phyloP scores from a whole-genome alignment of 2,888 invertebrate genomes.

The Drosophila meridionalis region DNA sequence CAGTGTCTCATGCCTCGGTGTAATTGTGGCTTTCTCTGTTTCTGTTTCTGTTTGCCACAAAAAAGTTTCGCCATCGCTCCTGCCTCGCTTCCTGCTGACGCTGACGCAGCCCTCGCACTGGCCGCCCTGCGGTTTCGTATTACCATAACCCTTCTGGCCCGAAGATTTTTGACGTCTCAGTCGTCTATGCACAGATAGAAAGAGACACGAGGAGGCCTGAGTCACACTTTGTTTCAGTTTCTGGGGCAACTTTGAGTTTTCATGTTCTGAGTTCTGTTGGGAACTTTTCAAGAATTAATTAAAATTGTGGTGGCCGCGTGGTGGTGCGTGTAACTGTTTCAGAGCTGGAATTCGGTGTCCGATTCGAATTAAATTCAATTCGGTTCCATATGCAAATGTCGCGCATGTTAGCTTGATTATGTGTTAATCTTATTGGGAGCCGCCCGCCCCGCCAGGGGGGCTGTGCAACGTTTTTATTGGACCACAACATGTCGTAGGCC shows the following conservation, averaged over 20 bases:
- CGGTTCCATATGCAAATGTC: constrained; percentile 75
- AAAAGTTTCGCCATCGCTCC: constrained; percentile 58
- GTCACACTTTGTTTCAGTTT: constrained; percentile 32
- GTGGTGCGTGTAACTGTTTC: constrained; percentile 58
- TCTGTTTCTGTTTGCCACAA: constrained; percentile 26
- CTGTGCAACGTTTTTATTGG: constrained; percentile 54
- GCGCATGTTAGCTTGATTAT: constrained; percentile 80
- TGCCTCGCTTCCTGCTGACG: neutral
- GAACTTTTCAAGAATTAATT: constrained; percentile 71
- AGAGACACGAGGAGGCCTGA: neutral
- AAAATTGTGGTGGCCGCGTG: constrained; percentile 57
- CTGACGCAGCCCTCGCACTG: constrained; percentile 14
- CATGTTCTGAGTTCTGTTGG: constrained; percentile 43
- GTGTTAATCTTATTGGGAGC: constrained; percentile 69
- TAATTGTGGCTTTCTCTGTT: constrained; percentile 15
- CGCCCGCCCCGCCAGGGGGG: neutral
- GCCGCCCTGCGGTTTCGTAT: constrained; percentile 67
- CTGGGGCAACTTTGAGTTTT: constrained; percentile 35
- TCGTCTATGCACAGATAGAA: constrained; percentile 1
- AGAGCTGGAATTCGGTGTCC: constrained; percentile 37
- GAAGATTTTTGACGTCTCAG: constrained; percentile 7
- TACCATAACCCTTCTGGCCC: constrained; percentile 60
- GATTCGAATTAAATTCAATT: constrained; percentile 73
- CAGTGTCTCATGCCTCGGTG: neutral
- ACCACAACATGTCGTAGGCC: constrained; percentile 69